Evolutionary conservation across 2,888 invertebrate genomes (phyloP).

Genomic region (Thecocarcelia acutangulata): DNA sequence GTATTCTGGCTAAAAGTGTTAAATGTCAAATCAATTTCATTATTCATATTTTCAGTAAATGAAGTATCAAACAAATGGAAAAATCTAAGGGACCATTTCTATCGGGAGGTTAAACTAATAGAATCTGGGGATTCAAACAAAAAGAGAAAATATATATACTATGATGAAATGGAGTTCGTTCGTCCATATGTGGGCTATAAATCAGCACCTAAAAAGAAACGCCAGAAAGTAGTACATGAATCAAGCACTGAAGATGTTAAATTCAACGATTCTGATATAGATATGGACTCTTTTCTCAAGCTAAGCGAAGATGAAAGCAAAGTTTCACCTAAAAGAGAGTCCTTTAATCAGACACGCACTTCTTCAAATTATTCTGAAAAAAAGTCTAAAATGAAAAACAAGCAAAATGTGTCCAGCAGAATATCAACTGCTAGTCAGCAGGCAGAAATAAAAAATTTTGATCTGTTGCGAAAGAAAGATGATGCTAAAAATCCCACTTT

Average conservation of each 20-base stretch:
- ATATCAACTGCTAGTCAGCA: background rate
- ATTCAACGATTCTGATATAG: slow-evolving; percentile 20
- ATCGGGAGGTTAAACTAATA: slow-evolving; percentile 45
- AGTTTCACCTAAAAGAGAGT: background rate
- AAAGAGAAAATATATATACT: slow-evolving; percentile 58
- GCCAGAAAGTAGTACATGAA: background rate
- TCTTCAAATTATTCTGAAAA: background rate
- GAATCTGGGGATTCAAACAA: slow-evolving; percentile 20
- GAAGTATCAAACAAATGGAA: slow-evolving; percentile 48
- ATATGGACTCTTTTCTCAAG: slow-evolving; percentile 36
- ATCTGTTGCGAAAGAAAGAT: slow-evolving; percentile 31
- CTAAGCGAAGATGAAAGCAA: background rate
- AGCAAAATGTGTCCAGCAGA: background rate
- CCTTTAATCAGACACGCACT: too few relatives aligned
- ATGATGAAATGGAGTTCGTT: slow-evolving; percentile 60
- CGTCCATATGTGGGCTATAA: slow-evolving; percentile 51
- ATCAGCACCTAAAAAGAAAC: background rate
- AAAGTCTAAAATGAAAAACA: background rate
- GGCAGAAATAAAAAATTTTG: slow-evolving; percentile 52
- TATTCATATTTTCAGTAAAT: slow-evolving; percentile 12
- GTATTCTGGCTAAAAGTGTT: too few relatives aligned
- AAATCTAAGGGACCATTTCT: slow-evolving; percentile 46
- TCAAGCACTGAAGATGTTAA: background rate
- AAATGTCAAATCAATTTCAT: background rate
- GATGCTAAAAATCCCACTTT: slow-evolving; percentile 23